Evolutionary conservation across 2,113 vertebrate species (phyloP).

Genomic region (Embiotoca jacksoni): DNA sequence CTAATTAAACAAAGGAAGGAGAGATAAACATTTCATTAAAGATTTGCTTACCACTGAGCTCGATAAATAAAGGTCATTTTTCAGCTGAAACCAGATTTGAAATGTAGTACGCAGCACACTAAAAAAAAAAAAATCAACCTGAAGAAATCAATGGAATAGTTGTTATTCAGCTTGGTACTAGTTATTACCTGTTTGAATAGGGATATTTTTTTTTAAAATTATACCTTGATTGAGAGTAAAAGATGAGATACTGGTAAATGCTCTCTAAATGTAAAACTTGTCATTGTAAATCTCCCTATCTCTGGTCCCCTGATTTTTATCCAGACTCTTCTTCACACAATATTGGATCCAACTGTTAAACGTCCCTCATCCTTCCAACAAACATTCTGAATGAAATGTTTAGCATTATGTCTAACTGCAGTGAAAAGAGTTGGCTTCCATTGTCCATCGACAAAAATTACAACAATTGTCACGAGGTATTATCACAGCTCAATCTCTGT

Average conservation of each 20-base stretch:
- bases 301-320: background rate
- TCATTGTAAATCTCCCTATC: background rate
- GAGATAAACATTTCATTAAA: background rate
- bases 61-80: background rate
- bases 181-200: no score
- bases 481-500: slow-evolving; percentile 10
- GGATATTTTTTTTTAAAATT: no score
- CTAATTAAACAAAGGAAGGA: background rate
- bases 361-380: background rate
- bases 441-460: slow-evolving; percentile 6
- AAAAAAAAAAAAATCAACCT: no score
- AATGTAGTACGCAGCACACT: background rate
- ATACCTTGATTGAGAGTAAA: background rate
- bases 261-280: background rate
- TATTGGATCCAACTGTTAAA: background rate
- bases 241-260: background rate
- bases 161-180: no score
- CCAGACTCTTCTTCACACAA: background rate
- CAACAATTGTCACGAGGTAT: background rate
- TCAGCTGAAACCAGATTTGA: background rate
- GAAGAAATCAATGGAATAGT: no score
- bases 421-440: slow-evolving; percentile 31
- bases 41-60: background rate
- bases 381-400: slow-evolving; percentile 3
- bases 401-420: slow-evolving; percentile 1